Evolutionary conservation across 2,888 invertebrate genomes (phyloP), one percentile per base, ranked within the genome.

Genomic region (Neria commutata): DNA sequence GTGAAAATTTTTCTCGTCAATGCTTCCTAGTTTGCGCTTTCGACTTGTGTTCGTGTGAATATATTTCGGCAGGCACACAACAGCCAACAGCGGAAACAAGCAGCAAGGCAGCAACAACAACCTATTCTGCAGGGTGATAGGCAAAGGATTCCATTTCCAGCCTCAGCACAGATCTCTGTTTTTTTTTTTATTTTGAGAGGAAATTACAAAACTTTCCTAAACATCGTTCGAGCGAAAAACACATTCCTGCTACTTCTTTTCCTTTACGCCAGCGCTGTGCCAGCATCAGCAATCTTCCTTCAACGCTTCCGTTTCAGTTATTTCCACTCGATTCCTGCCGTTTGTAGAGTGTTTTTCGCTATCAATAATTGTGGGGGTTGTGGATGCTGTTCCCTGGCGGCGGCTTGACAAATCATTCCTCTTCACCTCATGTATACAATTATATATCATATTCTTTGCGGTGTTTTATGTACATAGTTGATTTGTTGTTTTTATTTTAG

Each of bases 21-120:
- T 59, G 54, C 40, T 59, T 62, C 57, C 49, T 42, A 53, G 50
- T 47, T 45, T 57, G 37, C 47, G 52, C 40, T 57, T 52, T 47
- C 19, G 21, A 21, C 8, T 33, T 6, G 29, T 34, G 23, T 53
- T 47, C 37, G 33, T 42, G 17, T 42, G 17, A 37, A 37, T 56
- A 29, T 29, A 29, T 29, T 8, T 29, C 29, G 29, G 6, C 29
- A 8, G 29, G 29, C 29, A 29, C 29, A 8, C 29, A 29, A 11
- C 29, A 37, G 37, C 37, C 37, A n/a, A 37, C 14, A 37, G 37
- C n/a, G 4, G 37, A 8, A 14, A n/a, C n/a, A 37, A n/a, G n/a
- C n/a, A n/a, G n/a, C n/a, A n/a, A n/a, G n/a, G n/a, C n/a, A n/a
- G n/a, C n/a, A n/a, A n/a, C n/a, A n/a, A n/a, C n/a, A n/a, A n/a